These are phyloP conservation scores for Sceloporus tristichus DNA, from an alignment of 2,113 vertebrate genomes.

Conservation along the genomic window DNA sequence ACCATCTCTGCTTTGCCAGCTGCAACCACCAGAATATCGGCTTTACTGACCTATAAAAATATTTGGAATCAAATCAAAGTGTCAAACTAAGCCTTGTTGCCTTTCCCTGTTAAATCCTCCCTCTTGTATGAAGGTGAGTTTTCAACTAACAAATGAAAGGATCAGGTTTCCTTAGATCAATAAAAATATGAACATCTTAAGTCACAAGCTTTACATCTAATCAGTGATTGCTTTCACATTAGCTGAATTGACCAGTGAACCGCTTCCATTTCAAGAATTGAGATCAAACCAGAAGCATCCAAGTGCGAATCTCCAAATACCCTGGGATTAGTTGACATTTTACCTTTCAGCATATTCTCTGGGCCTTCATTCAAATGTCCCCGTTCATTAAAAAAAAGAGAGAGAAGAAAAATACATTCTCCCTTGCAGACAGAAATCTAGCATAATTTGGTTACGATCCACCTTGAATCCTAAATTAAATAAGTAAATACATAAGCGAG, in stretches of 20 bases:
- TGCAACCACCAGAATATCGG: slow-evolving; percentile 96
- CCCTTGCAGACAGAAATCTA: background rate
- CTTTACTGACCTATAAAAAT: slow-evolving; percentile 82
- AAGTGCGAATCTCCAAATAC: background rate
- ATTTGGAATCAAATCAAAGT: background rate
- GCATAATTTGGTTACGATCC: too few relatives aligned
- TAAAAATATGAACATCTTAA: background rate
- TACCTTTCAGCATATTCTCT: background rate
- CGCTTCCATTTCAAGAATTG: background rate
- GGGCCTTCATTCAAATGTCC: background rate
- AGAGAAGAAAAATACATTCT: background rate
- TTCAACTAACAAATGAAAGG: background rate
- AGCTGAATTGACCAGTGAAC: background rate
- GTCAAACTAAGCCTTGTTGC: background rate
- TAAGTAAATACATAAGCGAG: background rate
- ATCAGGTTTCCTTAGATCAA: background rate
- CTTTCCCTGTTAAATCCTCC: background rate
- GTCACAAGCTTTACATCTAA: too few relatives aligned
- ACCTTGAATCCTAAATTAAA: too few relatives aligned
- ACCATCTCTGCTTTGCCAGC: slow-evolving; percentile 95
- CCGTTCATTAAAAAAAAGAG: background rate
- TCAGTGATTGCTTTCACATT: background rate
- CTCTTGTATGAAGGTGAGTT: background rate
- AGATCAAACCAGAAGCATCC: background rate
- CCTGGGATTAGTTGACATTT: background rate